phyloP scores from a whole-genome alignment of 2,888 invertebrate species.

The Hoplodrina ambigua region DNA sequence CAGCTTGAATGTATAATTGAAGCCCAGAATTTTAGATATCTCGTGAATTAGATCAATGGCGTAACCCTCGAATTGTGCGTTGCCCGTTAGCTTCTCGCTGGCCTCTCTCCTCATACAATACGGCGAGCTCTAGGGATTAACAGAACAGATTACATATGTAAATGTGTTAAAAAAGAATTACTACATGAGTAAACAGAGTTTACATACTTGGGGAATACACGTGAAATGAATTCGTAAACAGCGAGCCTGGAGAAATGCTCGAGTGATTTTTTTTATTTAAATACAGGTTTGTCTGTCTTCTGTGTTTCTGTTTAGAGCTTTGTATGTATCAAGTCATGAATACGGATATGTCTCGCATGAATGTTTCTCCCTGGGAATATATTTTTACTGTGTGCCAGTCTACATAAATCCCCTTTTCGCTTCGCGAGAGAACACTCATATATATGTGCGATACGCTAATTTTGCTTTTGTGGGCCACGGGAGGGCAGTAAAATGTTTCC shows the following conservation, averaged over 20 bases:
- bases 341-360: constrained; percentile 69
- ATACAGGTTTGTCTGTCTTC: constrained; percentile 63
- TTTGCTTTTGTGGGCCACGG: constrained; percentile 76
- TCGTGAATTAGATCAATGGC: constrained; percentile 98
- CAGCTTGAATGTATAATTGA: constrained; percentile 96
- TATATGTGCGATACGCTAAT: constrained; percentile 76
- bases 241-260: constrained; percentile 51
- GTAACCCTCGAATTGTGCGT: constrained; percentile 98
- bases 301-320: constrained; percentile 56
- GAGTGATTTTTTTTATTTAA: constrained; percentile 61
- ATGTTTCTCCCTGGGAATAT: constrained; percentile 71
- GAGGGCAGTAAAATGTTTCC: constrained; percentile 75
- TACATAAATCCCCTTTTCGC: constrained; percentile 72
- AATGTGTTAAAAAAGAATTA: constrained; percentile 63
- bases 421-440: constrained; percentile 70
- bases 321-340: constrained; percentile 68
- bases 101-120: constrained; percentile 98
- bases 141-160: constrained; percentile 67
- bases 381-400: constrained; percentile 71
- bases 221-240: constrained; percentile 67
- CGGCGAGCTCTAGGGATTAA: constrained; percentile 95
- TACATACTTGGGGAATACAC: constrained; percentile 61
- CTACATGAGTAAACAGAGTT: constrained; percentile 60
- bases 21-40: constrained; percentile 96
- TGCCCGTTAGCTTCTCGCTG: constrained; percentile 95